Evolutionary conservation across 2,797 vertebrate genomes (phyloP).

Genomic region (Muscicapa striata): DNA sequence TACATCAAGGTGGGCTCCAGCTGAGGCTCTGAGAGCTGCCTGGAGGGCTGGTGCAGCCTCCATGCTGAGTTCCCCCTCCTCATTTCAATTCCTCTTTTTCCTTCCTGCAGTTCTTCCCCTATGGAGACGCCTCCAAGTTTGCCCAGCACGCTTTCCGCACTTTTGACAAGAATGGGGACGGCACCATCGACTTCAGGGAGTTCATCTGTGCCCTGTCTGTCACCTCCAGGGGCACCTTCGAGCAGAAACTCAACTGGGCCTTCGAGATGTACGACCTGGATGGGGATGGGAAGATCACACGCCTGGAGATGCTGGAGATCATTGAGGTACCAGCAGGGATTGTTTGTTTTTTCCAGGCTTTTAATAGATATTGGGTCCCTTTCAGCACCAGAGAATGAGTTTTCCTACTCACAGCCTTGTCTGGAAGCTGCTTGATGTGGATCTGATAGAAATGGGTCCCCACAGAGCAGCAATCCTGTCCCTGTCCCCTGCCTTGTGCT

Average conservation of each 20-base stretch:
- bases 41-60: neutral
- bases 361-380: neutral
- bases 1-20: slow-evolving; percentile 88
- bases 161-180: slow-evolving; percentile 89
- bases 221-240: slow-evolving; percentile 89
- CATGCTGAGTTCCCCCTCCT: accelerated
- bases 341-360: neutral
- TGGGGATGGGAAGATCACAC: slow-evolving; percentile 87
- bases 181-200: slow-evolving; percentile 91
- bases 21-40: accelerated
- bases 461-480: neutral
- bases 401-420: neutral
- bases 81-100: accelerated
- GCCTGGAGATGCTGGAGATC: slow-evolving; percentile 91
- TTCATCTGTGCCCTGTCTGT: slow-evolving; percentile 90
- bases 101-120: slow-evolving; percentile 84
- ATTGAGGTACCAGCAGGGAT: slow-evolving; percentile 80
- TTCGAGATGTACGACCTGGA: slow-evolving; percentile 93
- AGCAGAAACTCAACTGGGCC: slow-evolving; percentile 92
- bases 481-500: neutral
- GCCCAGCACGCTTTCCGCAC: slow-evolving; percentile 91
- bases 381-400: neutral
- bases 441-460: neutral
- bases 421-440: neutral
- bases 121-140: slow-evolving; percentile 90